These are phyloP conservation scores for Eubucco bourcierii DNA, from an alignment of 2,113 vertebrate genomes.

Conservation along the genomic window DNA sequence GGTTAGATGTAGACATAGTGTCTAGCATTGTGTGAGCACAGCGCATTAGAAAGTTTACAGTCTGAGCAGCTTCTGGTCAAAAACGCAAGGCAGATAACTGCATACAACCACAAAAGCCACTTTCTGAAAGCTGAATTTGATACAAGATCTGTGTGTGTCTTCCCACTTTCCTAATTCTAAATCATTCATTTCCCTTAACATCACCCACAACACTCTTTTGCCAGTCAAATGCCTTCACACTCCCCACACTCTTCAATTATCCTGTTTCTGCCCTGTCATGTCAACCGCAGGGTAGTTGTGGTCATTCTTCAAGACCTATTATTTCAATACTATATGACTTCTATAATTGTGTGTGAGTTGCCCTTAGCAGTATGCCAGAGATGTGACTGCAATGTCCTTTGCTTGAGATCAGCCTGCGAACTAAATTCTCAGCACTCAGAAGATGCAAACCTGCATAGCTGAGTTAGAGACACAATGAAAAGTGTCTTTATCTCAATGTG, in stretches of 20 bases:
- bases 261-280: neutral
- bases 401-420: neutral
- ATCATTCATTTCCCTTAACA: conserved; percentile 3
- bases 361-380: neutral
- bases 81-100: neutral
- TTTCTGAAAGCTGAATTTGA: conserved; percentile 9
- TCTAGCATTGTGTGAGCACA: neutral
- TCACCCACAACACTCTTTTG: neutral
- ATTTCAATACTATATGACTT: neutral
- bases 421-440: neutral
- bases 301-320: neutral
- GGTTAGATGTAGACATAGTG: neutral
- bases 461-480: neutral
- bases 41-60: neutral
- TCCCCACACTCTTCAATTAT: neutral
- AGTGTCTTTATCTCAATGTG: neutral
- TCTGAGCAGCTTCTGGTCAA: neutral
- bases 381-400: neutral
- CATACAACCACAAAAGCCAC: conserved; percentile 18
- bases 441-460: neutral
- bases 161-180: conserved; percentile 5
- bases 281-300: neutral
- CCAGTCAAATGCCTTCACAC: neutral
- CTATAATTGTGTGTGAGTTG: neutral
- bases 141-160: neutral